Evolutionary conservation across 1,140 invertebrate genomes (phyloP), one percentile per base, ranked within the genome.

Genomic region (Antheraea mylitta): DNA sequence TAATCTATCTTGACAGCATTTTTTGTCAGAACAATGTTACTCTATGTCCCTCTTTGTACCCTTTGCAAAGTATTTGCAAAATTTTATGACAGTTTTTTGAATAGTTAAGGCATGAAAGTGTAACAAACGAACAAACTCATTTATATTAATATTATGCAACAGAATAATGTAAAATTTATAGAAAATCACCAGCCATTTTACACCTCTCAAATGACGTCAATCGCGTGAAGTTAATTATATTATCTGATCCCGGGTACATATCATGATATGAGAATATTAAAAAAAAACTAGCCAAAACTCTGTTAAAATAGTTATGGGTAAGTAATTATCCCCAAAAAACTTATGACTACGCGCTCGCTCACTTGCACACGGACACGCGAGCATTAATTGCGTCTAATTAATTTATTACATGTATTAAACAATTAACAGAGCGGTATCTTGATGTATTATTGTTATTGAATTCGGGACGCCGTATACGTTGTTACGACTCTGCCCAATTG

Each of bases 391-490:
- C 84, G 70, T 83, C 84, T 90, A 90, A 91, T 91, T 91, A 91
- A 91, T 91, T 91, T 91, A 91, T 88, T 89, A 91, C 87, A 90
- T 85, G 86, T 85, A 90, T 91, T 91, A 91, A 90, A 91, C 89
- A 91, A 91, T 91, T 91, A 91, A 83, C 81, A 77, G 76, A 79
- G 76, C 78, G 77, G 79, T 90, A 91, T 91, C 89, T 90, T 79
- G 89, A 87, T 85, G 80, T 87, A 89, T 87, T 86, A 82, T 81
- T 81, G 81, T 85, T 86, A 85, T 86, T 83, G 82, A 85, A 87
- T 91, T 86, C 75, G 79, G 81, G 72, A 74, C 69, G 75, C 71
- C 69, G 69, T 72, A 61, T 72, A 64, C 73, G 53, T 65, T 67
- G 66, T 66, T 64, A 79, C 73, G 76, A 78, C 76, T 53, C 45